phyloP scores from a whole-genome alignment of 1,140 invertebrate genomes.

The Ditylenchus dipsaci region DNA sequence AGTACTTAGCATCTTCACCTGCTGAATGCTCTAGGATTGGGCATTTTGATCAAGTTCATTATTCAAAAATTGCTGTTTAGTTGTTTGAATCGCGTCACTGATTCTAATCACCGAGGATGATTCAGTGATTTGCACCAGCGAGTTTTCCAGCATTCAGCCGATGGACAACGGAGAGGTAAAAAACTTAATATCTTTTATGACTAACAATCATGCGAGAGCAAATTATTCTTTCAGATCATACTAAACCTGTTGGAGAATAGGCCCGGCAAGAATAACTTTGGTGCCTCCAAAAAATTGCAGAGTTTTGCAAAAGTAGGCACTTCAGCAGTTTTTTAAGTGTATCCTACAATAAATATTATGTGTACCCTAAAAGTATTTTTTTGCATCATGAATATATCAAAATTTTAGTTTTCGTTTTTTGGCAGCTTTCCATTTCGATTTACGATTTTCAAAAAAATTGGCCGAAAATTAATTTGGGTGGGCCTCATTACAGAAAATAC shows the following conservation, averaged over 20 bases:
- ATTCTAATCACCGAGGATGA: slow-evolving; percentile 78
- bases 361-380: no score
- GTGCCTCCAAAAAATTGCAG: slow-evolving; percentile 83
- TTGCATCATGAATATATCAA: no score
- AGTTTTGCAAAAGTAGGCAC: slow-evolving; percentile 72
- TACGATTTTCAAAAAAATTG: no score
- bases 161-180: slow-evolving; percentile 91
- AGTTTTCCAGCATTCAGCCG: slow-evolving; percentile 91
- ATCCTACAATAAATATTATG: no score
- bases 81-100: slow-evolving; percentile 75
- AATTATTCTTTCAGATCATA: slow-evolving; percentile 76
- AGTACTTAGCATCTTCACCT: slow-evolving; percentile 89
- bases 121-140: slow-evolving; percentile 84
- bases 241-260: slow-evolving; percentile 87
- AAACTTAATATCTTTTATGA: no score
- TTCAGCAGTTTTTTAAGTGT: no score
- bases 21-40: slow-evolving; percentile 63
- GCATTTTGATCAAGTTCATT: no score
- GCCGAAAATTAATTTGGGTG: no score
- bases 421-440: no score
- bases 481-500: no score
- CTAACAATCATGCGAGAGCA: no score
- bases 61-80: slow-evolving; percentile 49
- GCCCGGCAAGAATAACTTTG: slow-evolving; percentile 86
- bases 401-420: no score